Conservation (phyloP, 2,888 invertebrate species). For the Timema cristinae region DNA sequence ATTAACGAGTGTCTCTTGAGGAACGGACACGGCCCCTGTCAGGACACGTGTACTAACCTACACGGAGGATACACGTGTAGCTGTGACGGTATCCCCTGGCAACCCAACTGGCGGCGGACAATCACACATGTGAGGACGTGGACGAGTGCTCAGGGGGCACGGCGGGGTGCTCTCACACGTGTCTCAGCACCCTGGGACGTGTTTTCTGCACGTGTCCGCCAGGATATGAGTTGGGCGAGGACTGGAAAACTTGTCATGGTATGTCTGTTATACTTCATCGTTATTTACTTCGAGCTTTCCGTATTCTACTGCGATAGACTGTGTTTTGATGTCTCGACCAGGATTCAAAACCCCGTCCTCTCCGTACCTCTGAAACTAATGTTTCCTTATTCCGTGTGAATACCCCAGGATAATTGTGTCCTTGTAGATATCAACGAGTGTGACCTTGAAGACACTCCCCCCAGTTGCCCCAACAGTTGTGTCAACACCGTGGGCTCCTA, state of each 20-base stretch:
- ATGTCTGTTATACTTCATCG: neutral
- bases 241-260: slow-evolving; percentile 32
- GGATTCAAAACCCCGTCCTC: too few relatives aligned
- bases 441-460: slow-evolving; percentile 40
- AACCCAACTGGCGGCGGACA: slow-evolving; percentile 48
- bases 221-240: slow-evolving; percentile 26
- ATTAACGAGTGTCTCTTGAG: slow-evolving; percentile 59
- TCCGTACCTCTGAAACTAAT: too few relatives aligned
- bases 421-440: slow-evolving; percentile 55
- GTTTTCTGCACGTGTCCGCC: slow-evolving; percentile 30
- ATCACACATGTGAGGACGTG: slow-evolving; percentile 41
- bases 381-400: too few relatives aligned
- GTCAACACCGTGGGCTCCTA: slow-evolving; percentile 59
- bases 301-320: too few relatives aligned
- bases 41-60: slow-evolving; percentile 57
- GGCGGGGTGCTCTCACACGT: slow-evolving; percentile 47
- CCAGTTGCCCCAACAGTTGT: slow-evolving; percentile 49
- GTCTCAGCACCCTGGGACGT: slow-evolving; percentile 49
- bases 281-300: too few relatives aligned
- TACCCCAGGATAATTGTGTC: too few relatives aligned
- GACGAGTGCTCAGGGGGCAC: slow-evolving; percentile 40
- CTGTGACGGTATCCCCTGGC: slow-evolving; percentile 55
- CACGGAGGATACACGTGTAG: slow-evolving; percentile 56
- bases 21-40: slow-evolving; percentile 63
- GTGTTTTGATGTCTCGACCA: neutral